A percentile compares a stretch with the other conserved stretches of the same genome.
Evolutionary conservation across 2,797 vertebrate genomes (phyloP).

Genomic region (Anableps anableps): DNA sequence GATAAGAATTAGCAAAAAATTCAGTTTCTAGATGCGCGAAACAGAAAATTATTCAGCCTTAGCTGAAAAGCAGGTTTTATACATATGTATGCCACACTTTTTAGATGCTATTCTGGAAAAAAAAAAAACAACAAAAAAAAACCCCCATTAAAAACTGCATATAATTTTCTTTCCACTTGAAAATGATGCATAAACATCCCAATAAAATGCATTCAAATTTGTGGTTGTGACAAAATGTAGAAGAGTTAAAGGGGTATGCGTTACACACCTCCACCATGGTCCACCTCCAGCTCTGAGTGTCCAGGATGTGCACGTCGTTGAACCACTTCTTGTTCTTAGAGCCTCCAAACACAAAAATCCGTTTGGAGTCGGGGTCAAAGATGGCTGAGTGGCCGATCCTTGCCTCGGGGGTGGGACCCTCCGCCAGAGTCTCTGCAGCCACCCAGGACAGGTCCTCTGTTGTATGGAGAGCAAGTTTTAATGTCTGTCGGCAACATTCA

Average conservation of each 20-base stretch:
- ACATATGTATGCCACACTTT: not conserved
- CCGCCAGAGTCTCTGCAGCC: slow-evolving; percentile 79
- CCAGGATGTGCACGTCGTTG: slow-evolving; percentile 84
- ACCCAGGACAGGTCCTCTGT: slow-evolving; percentile 83
- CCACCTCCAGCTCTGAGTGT: slow-evolving; percentile 85
- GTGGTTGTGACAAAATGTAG: not conserved
- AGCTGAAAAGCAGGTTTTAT: not conserved
- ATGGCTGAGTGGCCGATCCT: slow-evolving; percentile 82
- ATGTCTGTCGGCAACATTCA: not conserved
- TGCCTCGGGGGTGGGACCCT: slow-evolving; percentile 82
- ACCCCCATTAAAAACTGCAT: too few species aligned
- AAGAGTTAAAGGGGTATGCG: not conserved
- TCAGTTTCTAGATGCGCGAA: too few species aligned
- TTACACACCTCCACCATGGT: slow-evolving; percentile 80
- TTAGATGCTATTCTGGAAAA: not conserved
- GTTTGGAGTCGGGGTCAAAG: slow-evolving; percentile 79
- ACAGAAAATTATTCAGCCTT: too few species aligned
- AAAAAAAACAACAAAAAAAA: too few species aligned
- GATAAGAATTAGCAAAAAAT: too few species aligned
- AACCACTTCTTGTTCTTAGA: slow-evolving; percentile 86
- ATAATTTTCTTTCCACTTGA: not conserved
- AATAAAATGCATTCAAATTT: not conserved
- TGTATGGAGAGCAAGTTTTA: not conserved
- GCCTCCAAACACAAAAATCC: slow-evolving; percentile 84
- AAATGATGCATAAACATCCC: not conserved